Evolutionary conservation across 2,888 invertebrate species (phyloP).

Genomic region (Germaria angustata): DNA sequence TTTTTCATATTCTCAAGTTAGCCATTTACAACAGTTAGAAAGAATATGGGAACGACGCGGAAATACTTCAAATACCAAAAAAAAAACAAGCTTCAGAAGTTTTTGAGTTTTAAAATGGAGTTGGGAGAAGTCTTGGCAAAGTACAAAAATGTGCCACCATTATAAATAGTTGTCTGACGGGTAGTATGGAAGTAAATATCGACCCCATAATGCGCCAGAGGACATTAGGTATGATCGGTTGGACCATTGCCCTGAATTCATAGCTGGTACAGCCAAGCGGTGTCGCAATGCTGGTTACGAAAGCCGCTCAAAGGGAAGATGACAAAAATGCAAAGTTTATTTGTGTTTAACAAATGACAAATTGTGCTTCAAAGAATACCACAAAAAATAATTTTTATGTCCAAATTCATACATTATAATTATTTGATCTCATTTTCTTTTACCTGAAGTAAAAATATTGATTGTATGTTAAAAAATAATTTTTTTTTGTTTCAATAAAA

Average conservation of each 20-base stretch:
- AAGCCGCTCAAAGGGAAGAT: neutral
- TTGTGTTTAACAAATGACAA: slow-evolving; percentile 10
- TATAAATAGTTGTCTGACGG: slow-evolving; percentile 7
- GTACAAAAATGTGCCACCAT: neutral
- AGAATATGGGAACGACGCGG: slow-evolving; percentile 45
- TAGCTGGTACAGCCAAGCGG: too few relatives aligned
- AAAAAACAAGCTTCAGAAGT: slow-evolving; percentile 8
- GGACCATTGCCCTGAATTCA: slow-evolving; percentile 4
- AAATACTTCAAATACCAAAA: neutral
- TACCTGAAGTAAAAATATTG: neutral
- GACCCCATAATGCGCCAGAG: slow-evolving; percentile 17
- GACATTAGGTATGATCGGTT: slow-evolving; percentile 23
- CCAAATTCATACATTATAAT: neutral
- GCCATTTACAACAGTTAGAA: slow-evolving; percentile 45
- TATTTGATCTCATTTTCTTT: neutral
- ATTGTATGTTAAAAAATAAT: slow-evolving; percentile 1
- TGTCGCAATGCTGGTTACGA: neutral
- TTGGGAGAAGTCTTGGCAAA: slow-evolving; percentile 11
- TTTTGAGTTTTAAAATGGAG: slow-evolving; percentile 1
- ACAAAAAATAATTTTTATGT: neutral
- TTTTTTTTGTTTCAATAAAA: slow-evolving; percentile 1
- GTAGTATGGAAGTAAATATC: slow-evolving; percentile 22
- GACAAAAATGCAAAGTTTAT: neutral
- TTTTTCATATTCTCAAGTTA: slow-evolving; percentile 53
- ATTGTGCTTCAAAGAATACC: neutral